Evolutionary conservation across 2,113 vertebrate genomes (phyloP), one percentile per base, ranked within the genome.

Genomic region (Etheostoma spectabile): DNA sequence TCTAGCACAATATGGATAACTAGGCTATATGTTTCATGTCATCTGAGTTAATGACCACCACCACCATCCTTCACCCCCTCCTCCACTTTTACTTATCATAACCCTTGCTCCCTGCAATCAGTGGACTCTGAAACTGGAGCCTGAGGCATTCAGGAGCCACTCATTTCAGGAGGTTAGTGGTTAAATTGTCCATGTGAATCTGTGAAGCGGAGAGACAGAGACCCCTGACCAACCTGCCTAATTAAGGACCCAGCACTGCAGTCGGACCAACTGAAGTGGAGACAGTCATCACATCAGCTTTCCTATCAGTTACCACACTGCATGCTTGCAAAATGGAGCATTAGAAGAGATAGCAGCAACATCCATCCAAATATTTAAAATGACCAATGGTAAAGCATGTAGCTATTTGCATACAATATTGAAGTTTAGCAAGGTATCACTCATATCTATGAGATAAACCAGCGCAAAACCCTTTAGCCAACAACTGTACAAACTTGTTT

Each of bases 151-250:
- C 93, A 88, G 84, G 83, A 85, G 90, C 78, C 81, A 92, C 91
- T 94, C 94, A 94, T 93, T 93, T 94, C 85, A 89, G 91, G 84
- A 94, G 94, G 94, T 95, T 94, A 95, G 93, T 93, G 91, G 93
- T 95, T 95, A 95, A 96, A 96, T 96, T 95, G 94, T 84, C 94
- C 95, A 89, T 95, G 95, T 93, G 93, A 94, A 86, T 83, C 93
- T 86, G 91, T 93, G 92, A 93, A 94, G 95, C 94, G 82, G 19
- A 33, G 82, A 90, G 82, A 88, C 85, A 65, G 73, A 89, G 87
- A 89, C 77, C 87, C 73, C 90, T 84, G 94, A 84, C 92, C 94
- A 80, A 90, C 95, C 94, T 90, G 92, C 85, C 94, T 95, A 92
- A 96, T 96, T 94, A 97, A 95, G 92, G 83, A 85, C 74, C 88